Conservation (phyloP, 2,888 invertebrate genomes). For the Epicampocera succincta region DNA sequence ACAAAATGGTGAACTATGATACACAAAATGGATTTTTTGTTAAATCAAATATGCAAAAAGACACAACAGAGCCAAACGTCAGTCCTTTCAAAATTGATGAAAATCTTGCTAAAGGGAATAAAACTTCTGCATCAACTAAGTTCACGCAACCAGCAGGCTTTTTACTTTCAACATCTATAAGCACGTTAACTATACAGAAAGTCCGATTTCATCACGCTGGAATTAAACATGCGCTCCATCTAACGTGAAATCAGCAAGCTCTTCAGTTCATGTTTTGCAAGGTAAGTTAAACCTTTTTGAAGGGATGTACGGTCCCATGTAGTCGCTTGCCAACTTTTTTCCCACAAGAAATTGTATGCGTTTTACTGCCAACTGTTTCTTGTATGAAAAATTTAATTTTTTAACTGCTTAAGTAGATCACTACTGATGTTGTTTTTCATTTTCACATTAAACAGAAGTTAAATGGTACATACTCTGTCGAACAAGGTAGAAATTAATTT, state of each 20-base stretch:
- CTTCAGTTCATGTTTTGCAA: constrained; percentile 88
- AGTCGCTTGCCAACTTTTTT: too few relatives aligned
- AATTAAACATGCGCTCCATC: constrained; percentile 91
- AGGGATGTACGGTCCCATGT: neutral
- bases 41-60: constrained; percentile 75
- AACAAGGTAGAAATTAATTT: too few relatives aligned
- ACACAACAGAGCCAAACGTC: constrained; percentile 71
- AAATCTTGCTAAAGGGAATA: constrained; percentile 51
- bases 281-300: constrained; percentile 79
- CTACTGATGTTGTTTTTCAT: too few relatives aligned
- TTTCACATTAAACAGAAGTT: too few relatives aligned
- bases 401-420: too few relatives aligned
- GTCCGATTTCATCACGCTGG: constrained; percentile 87
- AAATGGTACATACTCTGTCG: too few relatives aligned
- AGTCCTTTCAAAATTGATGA: constrained; percentile 57
- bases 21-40: constrained; percentile 84
- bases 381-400: too few relatives aligned
- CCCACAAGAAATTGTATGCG: too few relatives aligned
- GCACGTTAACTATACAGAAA: constrained; percentile 86
- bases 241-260: constrained; percentile 88
- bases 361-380: too few relatives aligned
- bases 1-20: constrained; percentile 93
- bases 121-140: constrained; percentile 66
- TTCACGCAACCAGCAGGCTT: constrained; percentile 49
- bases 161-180: constrained; percentile 79